Conservation (phyloP, 2,113 vertebrate species). For the Pseudorectes ferrugineus region DNA sequence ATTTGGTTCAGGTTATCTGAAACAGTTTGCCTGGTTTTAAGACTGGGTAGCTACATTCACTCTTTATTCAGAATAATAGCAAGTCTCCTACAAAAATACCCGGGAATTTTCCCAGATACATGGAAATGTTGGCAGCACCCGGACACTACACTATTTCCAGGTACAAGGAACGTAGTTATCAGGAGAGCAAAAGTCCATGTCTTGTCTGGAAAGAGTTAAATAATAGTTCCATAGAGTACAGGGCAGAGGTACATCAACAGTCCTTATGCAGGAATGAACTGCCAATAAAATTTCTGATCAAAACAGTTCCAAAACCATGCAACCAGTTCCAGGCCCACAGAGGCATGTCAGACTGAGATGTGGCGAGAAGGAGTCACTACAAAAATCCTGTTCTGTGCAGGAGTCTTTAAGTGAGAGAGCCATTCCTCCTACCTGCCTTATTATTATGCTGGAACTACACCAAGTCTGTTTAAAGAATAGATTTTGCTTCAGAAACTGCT, state of each 20-base stretch:
- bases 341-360: neutral
- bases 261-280: neutral
- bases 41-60: neutral
- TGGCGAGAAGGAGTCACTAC: neutral
- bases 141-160: neutral
- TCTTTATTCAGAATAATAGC: neutral
- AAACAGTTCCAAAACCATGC: neutral
- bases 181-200: neutral
- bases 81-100: neutral
- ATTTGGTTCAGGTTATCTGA: neutral
- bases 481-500: neutral
- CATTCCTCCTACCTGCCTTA: neutral
- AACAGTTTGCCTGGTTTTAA: neutral
- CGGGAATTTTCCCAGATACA: neutral
- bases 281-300: neutral
- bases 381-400: neutral
- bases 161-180: neutral
- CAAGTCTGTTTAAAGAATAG: neutral
- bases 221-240: neutral
- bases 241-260: neutral
- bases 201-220: neutral
- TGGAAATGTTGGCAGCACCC: neutral
- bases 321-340: neutral
- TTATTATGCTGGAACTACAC: neutral
- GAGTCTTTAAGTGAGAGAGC: neutral